Evolutionary conservation across 23 tunicate species (phyloP).

Genomic region (Clavelina lepadiformis): DNA sequence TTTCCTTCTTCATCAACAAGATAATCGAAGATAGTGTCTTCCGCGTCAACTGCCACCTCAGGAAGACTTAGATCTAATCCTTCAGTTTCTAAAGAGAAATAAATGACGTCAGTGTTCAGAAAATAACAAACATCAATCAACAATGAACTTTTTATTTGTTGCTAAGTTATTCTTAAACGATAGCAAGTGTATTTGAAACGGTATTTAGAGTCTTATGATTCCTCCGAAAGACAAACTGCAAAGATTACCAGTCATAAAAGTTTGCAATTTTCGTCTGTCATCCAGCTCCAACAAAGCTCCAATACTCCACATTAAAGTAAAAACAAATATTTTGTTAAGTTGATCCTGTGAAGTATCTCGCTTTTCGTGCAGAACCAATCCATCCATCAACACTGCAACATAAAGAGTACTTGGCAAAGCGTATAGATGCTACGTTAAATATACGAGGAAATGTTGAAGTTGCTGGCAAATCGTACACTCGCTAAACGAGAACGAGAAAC

Average conservation of each 20-base stretch:
- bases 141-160: too few relatives aligned
- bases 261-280: constrained; percentile 76
- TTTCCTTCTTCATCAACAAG: constrained; percentile 63
- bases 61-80: constrained; percentile 67
- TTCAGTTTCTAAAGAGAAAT: constrained; percentile 33
- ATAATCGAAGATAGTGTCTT: constrained; percentile 82
- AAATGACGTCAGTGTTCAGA: too few relatives aligned
- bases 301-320: constrained; percentile 91
- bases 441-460: too few relatives aligned
- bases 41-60: constrained; percentile 29
- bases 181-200: too few relatives aligned
- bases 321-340: constrained; percentile 65
- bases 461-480: too few relatives aligned
- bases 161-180: too few relatives aligned
- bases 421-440: too few relatives aligned
- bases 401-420: too few relatives aligned
- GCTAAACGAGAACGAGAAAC: background rate
- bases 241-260: constrained; percentile 48
- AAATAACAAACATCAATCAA: too few relatives aligned
- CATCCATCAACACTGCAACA: constrained; percentile 70
- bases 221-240: background rate
- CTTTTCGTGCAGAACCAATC: constrained; percentile 54
- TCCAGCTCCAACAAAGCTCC: constrained; percentile 88
- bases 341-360: constrained; percentile 25
- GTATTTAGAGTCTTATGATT: too few relatives aligned